phyloP scores from a whole-genome alignment of 2,888 invertebrate species.

The Amphipoea lucens region DNA sequence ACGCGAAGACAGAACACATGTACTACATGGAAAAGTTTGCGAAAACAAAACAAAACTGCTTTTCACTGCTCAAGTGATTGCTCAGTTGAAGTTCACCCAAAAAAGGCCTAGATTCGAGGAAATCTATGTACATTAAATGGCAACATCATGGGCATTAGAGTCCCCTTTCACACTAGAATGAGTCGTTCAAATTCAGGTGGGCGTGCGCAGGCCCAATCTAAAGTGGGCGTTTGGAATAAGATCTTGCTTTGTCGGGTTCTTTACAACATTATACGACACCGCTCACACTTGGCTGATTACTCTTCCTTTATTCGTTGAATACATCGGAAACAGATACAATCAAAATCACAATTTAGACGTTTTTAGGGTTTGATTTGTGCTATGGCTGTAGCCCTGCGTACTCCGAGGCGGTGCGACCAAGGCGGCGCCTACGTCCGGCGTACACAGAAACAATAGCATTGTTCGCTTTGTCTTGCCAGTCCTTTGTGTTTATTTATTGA shows the following conservation, averaged over 20 bases:
- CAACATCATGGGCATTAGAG: constrained; percentile 30
- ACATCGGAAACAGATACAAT: constrained; percentile 20
- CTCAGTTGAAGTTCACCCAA: constrained; percentile 10
- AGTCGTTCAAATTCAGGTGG: constrained; percentile 15
- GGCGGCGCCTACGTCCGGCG: constrained; percentile 65
- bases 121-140: constrained; percentile 22
- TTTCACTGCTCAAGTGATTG: constrained; percentile 16
- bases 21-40: not conserved
- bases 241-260: constrained; percentile 12
- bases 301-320: constrained; percentile 6
- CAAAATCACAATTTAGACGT: constrained; percentile 20
- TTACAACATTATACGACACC: not conserved
- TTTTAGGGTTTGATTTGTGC: constrained; percentile 46
- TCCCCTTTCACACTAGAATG: constrained; percentile 27
- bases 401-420: constrained; percentile 19
- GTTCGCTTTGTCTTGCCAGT: constrained; percentile 77
- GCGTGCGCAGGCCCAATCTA: constrained; percentile 6
- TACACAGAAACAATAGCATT: constrained; percentile 71
- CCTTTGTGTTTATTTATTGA: constrained; percentile 83
- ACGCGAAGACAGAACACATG: not conserved
- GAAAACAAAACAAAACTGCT: not conserved
- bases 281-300: not conserved
- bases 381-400: constrained; percentile 18
- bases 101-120: constrained; percentile 7
- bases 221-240: constrained; percentile 27